These are phyloP conservation scores for Yponomeuta sedellus DNA, from an alignment of 2,888 invertebrate species.

Conservation along the genomic window DNA sequence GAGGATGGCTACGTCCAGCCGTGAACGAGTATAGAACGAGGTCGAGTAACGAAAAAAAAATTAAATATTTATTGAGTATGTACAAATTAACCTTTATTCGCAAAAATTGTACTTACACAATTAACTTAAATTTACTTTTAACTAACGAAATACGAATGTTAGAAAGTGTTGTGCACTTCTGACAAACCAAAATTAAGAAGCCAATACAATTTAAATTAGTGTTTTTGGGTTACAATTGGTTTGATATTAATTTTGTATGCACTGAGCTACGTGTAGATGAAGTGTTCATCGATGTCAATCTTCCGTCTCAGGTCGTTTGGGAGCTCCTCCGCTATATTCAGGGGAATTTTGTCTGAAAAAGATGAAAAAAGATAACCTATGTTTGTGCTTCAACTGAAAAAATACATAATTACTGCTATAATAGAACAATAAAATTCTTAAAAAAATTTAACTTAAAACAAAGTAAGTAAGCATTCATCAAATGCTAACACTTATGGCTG, in stretches of 20 bases:
- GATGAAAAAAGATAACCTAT: conserved; percentile 19
- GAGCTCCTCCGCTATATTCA: conserved; percentile 86
- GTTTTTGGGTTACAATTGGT: background rate
- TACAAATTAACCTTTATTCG: conserved; percentile 1
- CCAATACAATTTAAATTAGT: conserved; percentile 11
- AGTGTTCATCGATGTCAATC: conserved; percentile 55
- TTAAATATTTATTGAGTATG: background rate
- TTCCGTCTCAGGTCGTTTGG: conserved; percentile 79
- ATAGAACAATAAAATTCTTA: too few species aligned
- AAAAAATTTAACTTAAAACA: too few species aligned
- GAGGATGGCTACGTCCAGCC: too few species aligned
- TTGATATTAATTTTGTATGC: background rate
- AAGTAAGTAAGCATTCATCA: too few species aligned
- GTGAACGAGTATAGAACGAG: too few species aligned
- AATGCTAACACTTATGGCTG: too few species aligned
- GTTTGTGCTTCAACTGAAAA: too few species aligned
- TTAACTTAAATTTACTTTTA: background rate
- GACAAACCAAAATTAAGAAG: background rate
- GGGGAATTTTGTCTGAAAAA: conserved; percentile 86
- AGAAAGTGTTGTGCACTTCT: background rate
- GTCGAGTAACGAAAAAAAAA: too few species aligned
- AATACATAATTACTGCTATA: too few species aligned
- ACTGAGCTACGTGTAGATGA: conserved; percentile 45
- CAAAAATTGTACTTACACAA: background rate
- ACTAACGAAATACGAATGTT: background rate